Base-by-base conservation (phyloP, 2,888 invertebrate species). In the Rhorus exstirpatorius region DNA sequence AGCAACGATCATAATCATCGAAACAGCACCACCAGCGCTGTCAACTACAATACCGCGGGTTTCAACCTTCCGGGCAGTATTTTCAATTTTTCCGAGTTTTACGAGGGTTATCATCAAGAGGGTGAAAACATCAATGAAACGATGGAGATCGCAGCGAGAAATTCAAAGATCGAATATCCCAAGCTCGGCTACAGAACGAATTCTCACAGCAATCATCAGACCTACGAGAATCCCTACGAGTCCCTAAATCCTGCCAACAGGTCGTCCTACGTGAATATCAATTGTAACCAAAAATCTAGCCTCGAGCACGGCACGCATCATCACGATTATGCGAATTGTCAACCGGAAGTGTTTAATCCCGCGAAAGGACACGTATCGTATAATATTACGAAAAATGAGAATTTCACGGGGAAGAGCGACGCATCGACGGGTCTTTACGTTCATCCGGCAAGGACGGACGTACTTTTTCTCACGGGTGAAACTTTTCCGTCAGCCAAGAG, bases 71-170 rank as follows among this genome's bases (percentile, higher is more conserved):
- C 84, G 7, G 35, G 86, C 0, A 63, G 83, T 14, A 78, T 86
- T 7, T 88, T 89, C 60, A 90, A 88, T 24, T 90, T 90, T 74
- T 84, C 87, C 71, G 91, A 90, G 53, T 91, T 90, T 79, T 90
- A 90, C 86, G 90, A 90, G 74, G 90, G 90, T 4, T 91, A 90
- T 63, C 87, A 90, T 46, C 89, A 90, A n/a, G 89, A 89, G 26
- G 85, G 67, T 77, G 84, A 61, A 81, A 88, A 24, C 81, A 79
- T 77, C 84, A 87, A n/a, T 76, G 70, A 67, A 14, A 60, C 53
- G 63, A 85, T 60, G 70, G 81, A 35, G 35, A 24, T 46, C 21
- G 61, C 51, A 8, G 71, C 31, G 17, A 85, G 87, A 8, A 81
- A 71, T 24, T 21, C 80, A 8, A 90, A 90, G 60, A 51, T 44